These are phyloP conservation scores for Microhierax caerulescens DNA, from an alignment of 2,797 vertebrate genomes.

Conservation along the genomic window DNA sequence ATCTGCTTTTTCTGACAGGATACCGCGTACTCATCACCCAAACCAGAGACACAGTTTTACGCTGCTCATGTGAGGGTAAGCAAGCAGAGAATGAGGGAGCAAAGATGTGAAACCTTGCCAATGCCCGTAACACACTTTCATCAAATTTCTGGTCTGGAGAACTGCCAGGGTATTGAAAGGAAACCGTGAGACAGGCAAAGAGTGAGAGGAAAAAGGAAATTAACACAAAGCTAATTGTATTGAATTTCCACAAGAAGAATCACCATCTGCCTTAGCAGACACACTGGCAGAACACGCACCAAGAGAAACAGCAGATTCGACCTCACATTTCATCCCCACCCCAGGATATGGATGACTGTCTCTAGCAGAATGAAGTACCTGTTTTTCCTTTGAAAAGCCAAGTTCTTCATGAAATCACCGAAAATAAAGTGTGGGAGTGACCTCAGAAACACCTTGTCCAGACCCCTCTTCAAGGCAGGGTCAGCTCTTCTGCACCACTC, in stretches of 20 bases:
- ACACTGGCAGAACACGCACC: not conserved
- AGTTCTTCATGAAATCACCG: not conserved
- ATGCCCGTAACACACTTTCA: not conserved
- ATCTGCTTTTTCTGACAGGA: not conserved
- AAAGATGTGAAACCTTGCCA: not conserved
- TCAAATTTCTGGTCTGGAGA: not conserved
- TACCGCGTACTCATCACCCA: not conserved
- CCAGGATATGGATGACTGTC: not conserved
- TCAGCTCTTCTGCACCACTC: not conserved
- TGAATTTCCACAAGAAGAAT: not conserved
- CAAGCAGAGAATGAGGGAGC: not conserved
- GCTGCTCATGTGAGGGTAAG: not conserved
- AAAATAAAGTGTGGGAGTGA: not conserved
- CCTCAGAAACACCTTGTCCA: not conserved
- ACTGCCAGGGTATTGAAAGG: not conserved
- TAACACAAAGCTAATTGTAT: not conserved
- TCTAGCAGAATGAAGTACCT: not conserved
- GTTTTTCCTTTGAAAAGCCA: not conserved
- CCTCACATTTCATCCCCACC: not conserved
- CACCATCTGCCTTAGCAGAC: not conserved
- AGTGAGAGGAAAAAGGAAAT: not conserved
- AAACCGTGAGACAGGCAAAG: not conserved
- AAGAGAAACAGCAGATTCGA: not conserved
- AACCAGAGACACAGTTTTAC: fast-evolving
- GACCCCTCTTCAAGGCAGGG: not conserved